phyloP scores from a whole-genome alignment of 1,140 invertebrate genomes.

The Contarinia nasturtii region DNA sequence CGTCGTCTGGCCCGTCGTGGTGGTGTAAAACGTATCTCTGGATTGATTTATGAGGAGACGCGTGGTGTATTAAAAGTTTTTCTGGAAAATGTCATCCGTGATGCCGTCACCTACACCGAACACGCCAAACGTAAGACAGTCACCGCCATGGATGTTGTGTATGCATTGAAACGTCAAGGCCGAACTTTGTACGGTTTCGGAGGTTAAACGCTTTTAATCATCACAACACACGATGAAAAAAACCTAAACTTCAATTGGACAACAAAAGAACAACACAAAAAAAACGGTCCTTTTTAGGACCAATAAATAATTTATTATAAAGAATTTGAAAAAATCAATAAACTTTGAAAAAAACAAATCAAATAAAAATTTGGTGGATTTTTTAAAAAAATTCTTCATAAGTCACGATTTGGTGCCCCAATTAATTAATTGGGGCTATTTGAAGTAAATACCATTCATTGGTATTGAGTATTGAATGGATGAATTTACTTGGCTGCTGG shows the following conservation, averaged over 20 bases:
- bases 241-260: background rate
- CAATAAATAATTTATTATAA: background rate
- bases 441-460: too few relatives aligned
- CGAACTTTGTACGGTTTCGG: slow-evolving; percentile 45
- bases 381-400: too few relatives aligned
- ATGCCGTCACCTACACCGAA: slow-evolving; percentile 68
- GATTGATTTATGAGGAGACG: slow-evolving; percentile 54
- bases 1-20: slow-evolving; percentile 45
- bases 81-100: slow-evolving; percentile 62
- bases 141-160: slow-evolving; percentile 76
- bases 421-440: too few relatives aligned
- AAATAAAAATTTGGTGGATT: too few relatives aligned
- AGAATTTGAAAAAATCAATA: background rate
- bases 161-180: slow-evolving; percentile 67
- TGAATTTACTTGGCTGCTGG: too few relatives aligned
- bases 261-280: background rate
- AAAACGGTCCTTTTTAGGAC: background rate
- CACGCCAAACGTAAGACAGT: slow-evolving; percentile 67
- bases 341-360: too few relatives aligned
- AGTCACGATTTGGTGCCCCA: too few relatives aligned
- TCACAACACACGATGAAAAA: background rate
- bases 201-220: slow-evolving; percentile 25
- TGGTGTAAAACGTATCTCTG: slow-evolving; percentile 57
- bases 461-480: too few relatives aligned
- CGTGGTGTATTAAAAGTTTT: slow-evolving; percentile 56